Evolutionary conservation across 1,140 invertebrate species (phyloP), one percentile per base, ranked within the genome.

Genomic region (Lasioglossum albipes): DNA sequence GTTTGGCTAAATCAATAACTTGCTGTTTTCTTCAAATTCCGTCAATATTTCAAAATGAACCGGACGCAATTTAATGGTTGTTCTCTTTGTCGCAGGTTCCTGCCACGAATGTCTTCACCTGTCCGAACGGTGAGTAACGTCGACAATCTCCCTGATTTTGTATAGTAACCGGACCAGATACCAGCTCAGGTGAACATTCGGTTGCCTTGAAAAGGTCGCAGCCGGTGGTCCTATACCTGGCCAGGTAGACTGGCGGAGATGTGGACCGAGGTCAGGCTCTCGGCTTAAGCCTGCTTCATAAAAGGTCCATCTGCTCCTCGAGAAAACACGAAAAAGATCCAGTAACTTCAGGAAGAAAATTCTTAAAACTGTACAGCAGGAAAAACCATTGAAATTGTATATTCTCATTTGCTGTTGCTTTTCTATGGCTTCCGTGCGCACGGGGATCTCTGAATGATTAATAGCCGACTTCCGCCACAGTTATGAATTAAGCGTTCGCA

Each of bases 91-190:
- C 95, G 68, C 95, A 95, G 95, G 93, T 94, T 85, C 93, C 92
- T 77, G 75, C 90, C 66, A 91, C 90, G 67, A 93, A 95, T 88
- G 90, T 95, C 88, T 95, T 95, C 92, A 95, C 94, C 85, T 95
- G 95, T 94, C 95, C 95, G 89, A 95, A 95, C 91, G 95, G 95
- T 95, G 91, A 95, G 95, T 94, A 78, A 41, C 57, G 6, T 20
- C 0, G 10, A 41, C 71, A 41, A 10, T 31, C 52, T 75, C 16
- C 20, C 20, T 4, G 16, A 12, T 20, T 22, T 22, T 20, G 18
- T 20, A 20, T 41, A 61, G 20, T 7, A n/a, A 18, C 45, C 9
- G 2, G 20, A 2, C 72, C 76, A 61, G 36, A 49, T 41, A 65
- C 31, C 45, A 16, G 7, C 54, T 22, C 12, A 13, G 20, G 10